These are phyloP conservation scores for Dryobota labecula DNA, from an alignment of 2,888 invertebrate genomes.

Conservation along the genomic window DNA sequence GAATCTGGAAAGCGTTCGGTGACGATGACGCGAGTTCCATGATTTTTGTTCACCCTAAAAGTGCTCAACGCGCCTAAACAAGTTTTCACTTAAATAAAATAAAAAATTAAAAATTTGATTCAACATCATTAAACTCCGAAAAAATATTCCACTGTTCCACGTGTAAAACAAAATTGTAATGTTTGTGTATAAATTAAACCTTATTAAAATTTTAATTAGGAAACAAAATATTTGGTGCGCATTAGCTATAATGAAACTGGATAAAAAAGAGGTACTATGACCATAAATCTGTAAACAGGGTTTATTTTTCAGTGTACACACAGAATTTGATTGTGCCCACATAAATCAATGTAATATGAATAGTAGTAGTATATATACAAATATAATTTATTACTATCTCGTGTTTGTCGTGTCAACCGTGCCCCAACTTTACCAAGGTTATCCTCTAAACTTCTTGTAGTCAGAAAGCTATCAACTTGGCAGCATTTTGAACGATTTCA, in stretches of 20 bases:
- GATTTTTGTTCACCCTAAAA: too few species aligned
- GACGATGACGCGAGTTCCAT: too few species aligned
- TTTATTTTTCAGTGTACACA: not conserved
- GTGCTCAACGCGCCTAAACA: too few species aligned
- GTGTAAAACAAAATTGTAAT: not conserved
- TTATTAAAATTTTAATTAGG: slow-evolving; percentile 11
- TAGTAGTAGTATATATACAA: too few species aligned
- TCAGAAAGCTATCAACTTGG: slow-evolving; percentile 38
- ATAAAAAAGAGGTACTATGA: not conserved
- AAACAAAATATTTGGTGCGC: slow-evolving; percentile 4
- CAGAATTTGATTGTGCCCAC: not conserved
- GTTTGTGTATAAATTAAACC: not conserved
- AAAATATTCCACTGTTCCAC: not conserved
- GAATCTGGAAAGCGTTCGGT: too few species aligned
- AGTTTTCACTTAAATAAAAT: too few species aligned
- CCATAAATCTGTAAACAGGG: not conserved
- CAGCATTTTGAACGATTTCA: slow-evolving; percentile 30
- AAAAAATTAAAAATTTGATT: too few species aligned
- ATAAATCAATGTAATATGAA: not conserved
- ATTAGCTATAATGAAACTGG: not conserved
- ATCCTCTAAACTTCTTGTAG: slow-evolving; percentile 8
- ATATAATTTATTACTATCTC: not conserved
- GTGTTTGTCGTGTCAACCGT: slow-evolving; percentile 10
- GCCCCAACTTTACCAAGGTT: slow-evolving; percentile 16
- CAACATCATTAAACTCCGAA: not conserved